Percentiles rank a stretch among this genome's conserved stretches.
Conservation (phyloP, 35 echinoderm and acorn worm genomes). For the Nesometra sesokonis region DNA sequence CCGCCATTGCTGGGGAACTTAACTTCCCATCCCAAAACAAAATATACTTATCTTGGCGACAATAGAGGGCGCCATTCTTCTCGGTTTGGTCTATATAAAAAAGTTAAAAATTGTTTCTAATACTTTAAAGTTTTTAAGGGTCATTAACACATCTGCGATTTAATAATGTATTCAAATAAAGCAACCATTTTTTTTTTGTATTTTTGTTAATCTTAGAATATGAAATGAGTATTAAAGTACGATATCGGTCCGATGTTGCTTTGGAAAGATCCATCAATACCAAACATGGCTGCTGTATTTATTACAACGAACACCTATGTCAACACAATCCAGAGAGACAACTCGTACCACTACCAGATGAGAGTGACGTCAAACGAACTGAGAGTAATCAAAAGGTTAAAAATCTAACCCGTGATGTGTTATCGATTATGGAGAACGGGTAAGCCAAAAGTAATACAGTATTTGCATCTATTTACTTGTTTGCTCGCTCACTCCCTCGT, state of each 20-base stretch:
- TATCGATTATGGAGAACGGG: neutral
- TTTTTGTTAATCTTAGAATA: neutral
- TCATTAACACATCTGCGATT: too few species aligned
- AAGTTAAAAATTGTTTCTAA: too few species aligned
- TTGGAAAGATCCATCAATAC: neutral
- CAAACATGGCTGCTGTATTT: neutral
- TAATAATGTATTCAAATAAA: too few species aligned
- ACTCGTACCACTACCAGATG: neutral
- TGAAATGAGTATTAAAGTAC: neutral
- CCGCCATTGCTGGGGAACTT: too few species aligned
- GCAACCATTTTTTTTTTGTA: too few species aligned
- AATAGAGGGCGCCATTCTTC: too few species aligned
- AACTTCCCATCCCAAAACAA: too few species aligned
- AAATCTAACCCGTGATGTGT: neutral
- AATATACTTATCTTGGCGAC: too few species aligned
- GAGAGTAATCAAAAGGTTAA: neutral
- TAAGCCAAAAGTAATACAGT: neutral
- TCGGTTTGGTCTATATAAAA: too few species aligned
- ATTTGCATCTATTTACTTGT: too few species aligned
- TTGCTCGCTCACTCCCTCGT: too few species aligned
- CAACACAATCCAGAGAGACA: neutral
- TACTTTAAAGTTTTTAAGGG: too few species aligned
- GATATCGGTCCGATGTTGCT: neutral
- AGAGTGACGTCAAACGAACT: neutral
- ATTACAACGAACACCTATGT: neutral